phyloP scores from a whole-genome alignment of 2,113 vertebrate species.

The Petrocephalus zakoni region DNA sequence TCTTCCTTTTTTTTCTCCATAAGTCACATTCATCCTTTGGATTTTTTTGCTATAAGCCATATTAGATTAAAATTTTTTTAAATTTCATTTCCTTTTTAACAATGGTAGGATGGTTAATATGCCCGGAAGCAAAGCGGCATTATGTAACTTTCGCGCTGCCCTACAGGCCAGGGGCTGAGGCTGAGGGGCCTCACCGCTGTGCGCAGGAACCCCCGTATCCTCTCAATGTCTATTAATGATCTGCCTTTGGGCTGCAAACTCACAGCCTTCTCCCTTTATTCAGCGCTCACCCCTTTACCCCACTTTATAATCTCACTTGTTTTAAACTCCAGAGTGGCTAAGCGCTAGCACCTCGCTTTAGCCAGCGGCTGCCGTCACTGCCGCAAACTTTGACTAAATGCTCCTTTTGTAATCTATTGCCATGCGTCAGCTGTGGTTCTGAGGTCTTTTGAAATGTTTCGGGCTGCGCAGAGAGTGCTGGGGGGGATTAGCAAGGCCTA shows the following conservation, averaged over 20 bases:
- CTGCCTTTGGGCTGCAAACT: background rate
- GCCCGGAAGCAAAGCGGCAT: background rate
- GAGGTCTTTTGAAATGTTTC: background rate
- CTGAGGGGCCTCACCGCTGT: background rate
- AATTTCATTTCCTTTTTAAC: background rate
- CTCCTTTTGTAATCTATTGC: background rate
- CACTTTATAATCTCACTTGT: background rate
- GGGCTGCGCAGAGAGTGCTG: background rate
- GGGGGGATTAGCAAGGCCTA: background rate
- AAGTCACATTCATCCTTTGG: background rate
- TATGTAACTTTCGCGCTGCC: background rate
- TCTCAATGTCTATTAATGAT: constrained; percentile 9
- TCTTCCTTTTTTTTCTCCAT: background rate
- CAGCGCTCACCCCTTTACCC: background rate
- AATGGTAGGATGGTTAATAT: background rate
- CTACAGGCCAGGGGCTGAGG: background rate
- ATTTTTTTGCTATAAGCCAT: background rate
- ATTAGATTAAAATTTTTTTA: background rate
- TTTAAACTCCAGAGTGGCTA: background rate
- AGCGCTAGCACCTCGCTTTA: background rate
- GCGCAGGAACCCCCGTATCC: background rate
- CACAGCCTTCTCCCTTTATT: background rate
- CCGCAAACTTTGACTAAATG: background rate
- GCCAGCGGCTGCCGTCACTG: background rate
- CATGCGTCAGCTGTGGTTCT: background rate